Evolutionary conservation across 2,113 vertebrate species (phyloP).

Genomic region (Paedocypris sp.): DNA sequence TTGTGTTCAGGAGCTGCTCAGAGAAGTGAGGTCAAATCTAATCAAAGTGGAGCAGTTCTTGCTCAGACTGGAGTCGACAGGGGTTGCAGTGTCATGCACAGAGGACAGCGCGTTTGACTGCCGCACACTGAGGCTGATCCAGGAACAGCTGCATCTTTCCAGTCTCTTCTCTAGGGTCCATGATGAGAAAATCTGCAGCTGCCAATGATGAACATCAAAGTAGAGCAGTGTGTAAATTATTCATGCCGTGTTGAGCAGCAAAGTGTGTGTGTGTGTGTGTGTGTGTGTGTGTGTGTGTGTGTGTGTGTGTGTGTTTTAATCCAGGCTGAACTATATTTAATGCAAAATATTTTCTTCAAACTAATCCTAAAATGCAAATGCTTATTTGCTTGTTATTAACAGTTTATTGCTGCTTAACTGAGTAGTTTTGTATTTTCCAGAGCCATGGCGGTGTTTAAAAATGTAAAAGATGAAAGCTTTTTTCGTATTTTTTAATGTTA

Average conservation of each 20-base stretch:
- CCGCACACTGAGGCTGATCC: conserved; percentile 14
- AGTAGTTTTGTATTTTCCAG: neutral
- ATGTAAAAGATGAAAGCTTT: too few species aligned
- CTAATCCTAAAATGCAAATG: neutral
- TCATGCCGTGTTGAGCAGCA: conserved; percentile 15
- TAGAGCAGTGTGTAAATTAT: conserved; percentile 35
- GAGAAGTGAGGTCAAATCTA: conserved; percentile 7
- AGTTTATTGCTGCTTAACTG: neutral
- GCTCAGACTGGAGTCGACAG: too few species aligned
- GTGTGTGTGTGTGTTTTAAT: neutral
- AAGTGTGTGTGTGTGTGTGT: neutral
- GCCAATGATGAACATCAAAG: conserved; percentile 44
- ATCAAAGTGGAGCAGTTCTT: conserved; percentile 23
- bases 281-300: neutral
- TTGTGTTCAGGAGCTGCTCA: neutral
- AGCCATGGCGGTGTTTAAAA: neutral
- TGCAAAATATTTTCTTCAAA: neutral
- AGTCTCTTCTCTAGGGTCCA: conserved; percentile 3
- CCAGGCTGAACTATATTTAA: neutral
- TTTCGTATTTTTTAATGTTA: too few species aligned
- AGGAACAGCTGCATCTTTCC: conserved; percentile 31
- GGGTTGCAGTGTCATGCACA: neutral
- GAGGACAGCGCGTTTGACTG: neutral
- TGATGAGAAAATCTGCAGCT: conserved; percentile 27
- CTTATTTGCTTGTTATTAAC: neutral